Base-by-base conservation (phyloP, 2,113 vertebrate genomes). In the Psophia crepitans region DNA sequence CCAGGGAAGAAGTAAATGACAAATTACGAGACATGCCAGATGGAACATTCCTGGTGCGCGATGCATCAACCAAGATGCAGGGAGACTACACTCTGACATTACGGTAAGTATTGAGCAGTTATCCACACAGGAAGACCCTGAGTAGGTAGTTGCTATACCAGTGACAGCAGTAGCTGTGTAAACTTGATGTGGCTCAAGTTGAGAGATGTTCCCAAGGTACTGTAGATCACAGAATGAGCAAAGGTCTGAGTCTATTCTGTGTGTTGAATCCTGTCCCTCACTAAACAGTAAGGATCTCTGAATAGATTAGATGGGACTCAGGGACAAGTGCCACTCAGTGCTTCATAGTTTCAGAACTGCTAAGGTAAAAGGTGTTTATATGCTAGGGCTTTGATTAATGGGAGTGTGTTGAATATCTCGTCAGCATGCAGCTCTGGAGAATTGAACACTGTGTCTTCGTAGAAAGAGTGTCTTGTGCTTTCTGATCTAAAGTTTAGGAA, bases 1-100 rank as follows among this genome's bases (percentile, higher is more conserved):
- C 70, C 93, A 99, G 99, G 98, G 99, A 99, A 83, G 99, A 99
- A 95, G 99, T 99, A 78, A 99, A 99, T 83, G 99, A 99, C 96
- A 99, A 99, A 97, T 98, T 99, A 90, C 97, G 98, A 70, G 99
- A 99, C 96, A 98, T 98, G 97, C 99, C 99, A 68, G 99, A 99
- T 51, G 99, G 99, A 84, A 99, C 99, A 12, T 99, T 99, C 96
- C 96, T 99, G 97, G 99, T 99, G 75, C 99, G 99, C 5, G 99
- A 99, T 80, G 99, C 99, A 37, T 99, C 99, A 46, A 99, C 99
- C 89, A 99, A 99, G 98, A 98, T 99, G 97, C 99, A 99, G 87
- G 99, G 99, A 93, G 99, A 99, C 97, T 99, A 99, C 82, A 99
- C 99, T 20, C 98, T 99, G 97, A 99, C 99, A 1, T 96, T 99